Conservation (phyloP, 2,113 vertebrate genomes). For the Syrmaticus mikado region DNA sequence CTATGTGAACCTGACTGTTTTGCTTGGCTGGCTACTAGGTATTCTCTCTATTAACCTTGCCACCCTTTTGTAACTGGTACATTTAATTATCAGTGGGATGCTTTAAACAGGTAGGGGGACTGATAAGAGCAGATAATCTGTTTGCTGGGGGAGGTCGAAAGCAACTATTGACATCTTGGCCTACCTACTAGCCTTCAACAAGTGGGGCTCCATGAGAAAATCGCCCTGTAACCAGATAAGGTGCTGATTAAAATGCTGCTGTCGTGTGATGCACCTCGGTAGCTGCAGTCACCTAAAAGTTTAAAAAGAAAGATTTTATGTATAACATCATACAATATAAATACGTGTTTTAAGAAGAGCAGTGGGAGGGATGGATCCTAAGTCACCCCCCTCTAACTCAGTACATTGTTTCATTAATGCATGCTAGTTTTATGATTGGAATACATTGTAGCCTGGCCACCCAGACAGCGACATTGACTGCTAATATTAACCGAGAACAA, state of each 20-base stretch:
- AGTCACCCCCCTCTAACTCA: background rate
- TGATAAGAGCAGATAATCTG: constrained; percentile 78
- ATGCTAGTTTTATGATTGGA: constrained; percentile 61
- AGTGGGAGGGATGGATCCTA: background rate
- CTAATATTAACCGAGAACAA: constrained; percentile 90
- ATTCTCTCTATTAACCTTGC: constrained; percentile 97
- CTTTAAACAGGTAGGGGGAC: constrained; percentile 86
- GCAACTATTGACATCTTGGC: constrained; percentile 73
- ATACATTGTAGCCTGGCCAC: constrained; percentile 80
- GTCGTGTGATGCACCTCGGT: constrained; percentile 16
- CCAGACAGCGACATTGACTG: constrained; percentile 84
- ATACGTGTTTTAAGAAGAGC: background rate
- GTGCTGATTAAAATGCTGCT: constrained; percentile 38
- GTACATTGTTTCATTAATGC: constrained; percentile 54
- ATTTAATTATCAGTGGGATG: constrained; percentile 92
- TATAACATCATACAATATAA: background rate
- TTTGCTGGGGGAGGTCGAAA: constrained; percentile 71
- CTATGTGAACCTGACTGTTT: constrained; percentile 89
- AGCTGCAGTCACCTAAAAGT: constrained; percentile 42
- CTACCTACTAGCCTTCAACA: constrained; percentile 60
- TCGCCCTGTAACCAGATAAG: constrained; percentile 67
- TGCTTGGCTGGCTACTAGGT: constrained; percentile 91
- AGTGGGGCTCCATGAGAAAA: constrained; percentile 75
- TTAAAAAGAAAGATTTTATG: background rate
- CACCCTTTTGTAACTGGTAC: constrained; percentile 93